Conservation (phyloP, 2,888 invertebrate species). For the Leptinotarsa peninsularis region DNA sequence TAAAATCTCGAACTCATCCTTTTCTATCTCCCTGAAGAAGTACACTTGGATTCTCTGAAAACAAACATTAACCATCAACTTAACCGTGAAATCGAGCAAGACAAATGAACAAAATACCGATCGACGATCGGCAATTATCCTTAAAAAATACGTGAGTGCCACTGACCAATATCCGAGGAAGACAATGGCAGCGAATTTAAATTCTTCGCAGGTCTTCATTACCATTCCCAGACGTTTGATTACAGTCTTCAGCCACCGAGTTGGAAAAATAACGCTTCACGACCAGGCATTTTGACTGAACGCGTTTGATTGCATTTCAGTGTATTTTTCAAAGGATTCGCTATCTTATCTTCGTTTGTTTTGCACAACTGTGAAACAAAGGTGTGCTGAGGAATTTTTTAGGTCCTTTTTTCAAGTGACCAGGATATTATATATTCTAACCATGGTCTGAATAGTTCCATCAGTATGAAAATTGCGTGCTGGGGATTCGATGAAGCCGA, state of each 20-base stretch:
- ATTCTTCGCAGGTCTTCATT: constrained; percentile 42
- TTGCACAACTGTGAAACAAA: neutral
- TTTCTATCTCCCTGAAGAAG: constrained; percentile 8
- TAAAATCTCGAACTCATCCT: constrained; percentile 20
- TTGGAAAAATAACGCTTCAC: constrained; percentile 17
- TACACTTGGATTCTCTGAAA: constrained; percentile 43
- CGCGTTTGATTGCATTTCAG: neutral
- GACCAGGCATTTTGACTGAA: constrained; percentile 14
- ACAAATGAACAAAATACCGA: constrained; percentile 30
- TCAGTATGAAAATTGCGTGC: too few relatives aligned
- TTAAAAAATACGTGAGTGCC: constrained; percentile 57
- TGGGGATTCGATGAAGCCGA: too few relatives aligned
- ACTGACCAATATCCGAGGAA: constrained; percentile 56
- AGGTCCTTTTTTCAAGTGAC: neutral
- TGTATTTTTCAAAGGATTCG: constrained; percentile 16
- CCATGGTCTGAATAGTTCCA: too few relatives aligned
- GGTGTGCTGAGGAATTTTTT: neutral
- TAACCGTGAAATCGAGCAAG: constrained; percentile 28
- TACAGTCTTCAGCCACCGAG: constrained; percentile 22
- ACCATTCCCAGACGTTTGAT: constrained; percentile 36
- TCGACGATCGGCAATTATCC: constrained; percentile 41
- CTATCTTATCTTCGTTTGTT: neutral
- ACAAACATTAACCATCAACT: constrained; percentile 32
- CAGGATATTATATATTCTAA: too few relatives aligned
- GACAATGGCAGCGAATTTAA: constrained; percentile 43